Conservation (phyloP, 2,888 invertebrate genomes). For the Blomia tropicalis region DNA sequence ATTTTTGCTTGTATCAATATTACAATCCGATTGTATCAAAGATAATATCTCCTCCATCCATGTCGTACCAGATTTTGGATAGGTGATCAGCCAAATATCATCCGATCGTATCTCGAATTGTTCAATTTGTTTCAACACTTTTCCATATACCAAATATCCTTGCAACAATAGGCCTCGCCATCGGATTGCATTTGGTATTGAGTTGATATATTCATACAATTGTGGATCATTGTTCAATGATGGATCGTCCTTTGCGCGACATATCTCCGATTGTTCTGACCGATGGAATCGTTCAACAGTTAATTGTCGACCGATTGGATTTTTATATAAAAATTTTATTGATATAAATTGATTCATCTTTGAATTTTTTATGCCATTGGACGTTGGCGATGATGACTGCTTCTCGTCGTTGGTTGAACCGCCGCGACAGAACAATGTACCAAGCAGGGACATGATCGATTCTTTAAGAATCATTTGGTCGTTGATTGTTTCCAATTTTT, state of each 20-base stretch:
- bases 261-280: background rate
- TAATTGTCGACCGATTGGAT: slow-evolving; percentile 20
- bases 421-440: background rate
- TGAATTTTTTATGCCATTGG: background rate
- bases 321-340: slow-evolving; percentile 22
- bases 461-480: background rate
- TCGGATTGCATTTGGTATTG: slow-evolving; percentile 29
- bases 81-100: slow-evolving; percentile 72
- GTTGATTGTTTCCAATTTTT: too few species aligned
- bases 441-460: background rate
- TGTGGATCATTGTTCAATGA: slow-evolving; percentile 3
- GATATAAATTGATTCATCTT: slow-evolving; percentile 8
- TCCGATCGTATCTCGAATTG: slow-evolving; percentile 54
- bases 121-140: slow-evolving; percentile 27
- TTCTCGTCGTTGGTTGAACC: too few species aligned
- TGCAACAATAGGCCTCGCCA: slow-evolving; percentile 29
- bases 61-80: slow-evolving; percentile 54
- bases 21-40: slow-evolving; percentile 32
- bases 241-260: slow-evolving; percentile 15
- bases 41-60: slow-evolving; percentile 39
- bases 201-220: slow-evolving; percentile 25
- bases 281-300: slow-evolving; percentile 10
- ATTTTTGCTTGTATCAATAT: slow-evolving; percentile 31
- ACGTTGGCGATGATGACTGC: background rate
- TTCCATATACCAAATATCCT: slow-evolving; percentile 29